Evolutionary conservation across 2,113 vertebrate genomes (phyloP).

Genomic region (Pomatostomus ruficeps): DNA sequence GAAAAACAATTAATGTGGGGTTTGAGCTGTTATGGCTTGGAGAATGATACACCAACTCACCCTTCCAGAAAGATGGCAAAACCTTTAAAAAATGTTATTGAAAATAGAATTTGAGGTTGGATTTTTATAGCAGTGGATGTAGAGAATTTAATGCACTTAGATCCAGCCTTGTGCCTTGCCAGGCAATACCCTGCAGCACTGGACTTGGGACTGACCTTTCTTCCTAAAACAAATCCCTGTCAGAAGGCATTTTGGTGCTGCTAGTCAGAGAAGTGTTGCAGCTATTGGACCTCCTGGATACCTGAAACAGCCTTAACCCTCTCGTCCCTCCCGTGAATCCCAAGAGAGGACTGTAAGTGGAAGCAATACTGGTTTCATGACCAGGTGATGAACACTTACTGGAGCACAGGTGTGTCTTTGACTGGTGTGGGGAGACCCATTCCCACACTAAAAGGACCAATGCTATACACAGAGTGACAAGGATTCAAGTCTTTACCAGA

Average conservation of each 20-base stretch:
- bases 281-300: not conserved
- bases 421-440: not conserved
- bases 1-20: slow-evolving; percentile 48
- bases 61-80: not conserved
- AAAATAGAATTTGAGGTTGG: not conserved
- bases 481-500: not conserved
- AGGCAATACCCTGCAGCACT: not conserved
- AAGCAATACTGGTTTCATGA: not conserved
- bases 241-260: not conserved
- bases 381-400: not conserved
- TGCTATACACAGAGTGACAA: not conserved
- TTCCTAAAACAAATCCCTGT: not conserved
- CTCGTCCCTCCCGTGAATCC: not conserved
- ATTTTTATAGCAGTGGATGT: not conserved
- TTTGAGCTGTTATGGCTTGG: slow-evolving; percentile 7
- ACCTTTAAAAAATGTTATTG: not conserved
- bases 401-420: not conserved
- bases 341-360: not conserved
- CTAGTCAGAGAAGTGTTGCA: not conserved
- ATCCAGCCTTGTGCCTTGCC: not conserved
- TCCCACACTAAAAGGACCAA: not conserved
- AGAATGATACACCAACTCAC: slow-evolving; percentile 31
- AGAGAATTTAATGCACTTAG: not conserved
- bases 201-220: not conserved
- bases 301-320: not conserved